These are phyloP conservation scores for Antheraea pernyi DNA, from an alignment of 1,140 invertebrate genomes.

Conservation along the genomic window DNA sequence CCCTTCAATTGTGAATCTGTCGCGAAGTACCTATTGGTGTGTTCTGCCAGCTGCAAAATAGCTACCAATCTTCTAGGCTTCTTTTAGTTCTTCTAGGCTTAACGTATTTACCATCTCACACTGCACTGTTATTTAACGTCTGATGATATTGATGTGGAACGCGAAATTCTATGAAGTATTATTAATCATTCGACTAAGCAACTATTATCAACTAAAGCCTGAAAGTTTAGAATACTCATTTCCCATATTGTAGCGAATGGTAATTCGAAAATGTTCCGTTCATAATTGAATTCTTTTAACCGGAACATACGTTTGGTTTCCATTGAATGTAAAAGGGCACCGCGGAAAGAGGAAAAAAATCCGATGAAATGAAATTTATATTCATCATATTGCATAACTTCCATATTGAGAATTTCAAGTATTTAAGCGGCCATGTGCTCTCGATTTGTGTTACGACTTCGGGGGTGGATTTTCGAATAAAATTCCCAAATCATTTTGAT, in stretches of 20 bases:
- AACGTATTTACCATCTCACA: too few species aligned
- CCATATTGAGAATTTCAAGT: conserved; percentile 56
- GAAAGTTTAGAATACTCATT: background rate
- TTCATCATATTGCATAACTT: conserved; percentile 66
- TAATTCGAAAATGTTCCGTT: background rate
- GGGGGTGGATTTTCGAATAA: background rate
- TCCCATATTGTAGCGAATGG: background rate
- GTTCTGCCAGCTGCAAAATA: too few species aligned
- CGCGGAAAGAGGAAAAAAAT: conserved; percentile 40
- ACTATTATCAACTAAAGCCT: background rate
- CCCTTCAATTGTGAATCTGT: too few species aligned
- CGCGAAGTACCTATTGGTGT: too few species aligned
- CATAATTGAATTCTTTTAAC: conserved; percentile 30
- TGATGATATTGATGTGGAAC: too few species aligned
- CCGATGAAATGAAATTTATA: conserved; percentile 52
- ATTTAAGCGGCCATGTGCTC: background rate
- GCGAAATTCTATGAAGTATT: too few species aligned
- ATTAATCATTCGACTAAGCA: too few species aligned
- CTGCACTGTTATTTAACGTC: too few species aligned
- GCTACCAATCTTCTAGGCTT: too few species aligned
- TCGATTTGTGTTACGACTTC: background rate
- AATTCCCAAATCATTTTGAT: background rate
- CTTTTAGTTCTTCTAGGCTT: too few species aligned
- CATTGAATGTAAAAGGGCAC: conserved; percentile 32
- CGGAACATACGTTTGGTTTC: conserved; percentile 25